Evolutionary conservation across 2,113 vertebrate genomes (phyloP).

Genomic region (Gobiocypris rarus): DNA sequence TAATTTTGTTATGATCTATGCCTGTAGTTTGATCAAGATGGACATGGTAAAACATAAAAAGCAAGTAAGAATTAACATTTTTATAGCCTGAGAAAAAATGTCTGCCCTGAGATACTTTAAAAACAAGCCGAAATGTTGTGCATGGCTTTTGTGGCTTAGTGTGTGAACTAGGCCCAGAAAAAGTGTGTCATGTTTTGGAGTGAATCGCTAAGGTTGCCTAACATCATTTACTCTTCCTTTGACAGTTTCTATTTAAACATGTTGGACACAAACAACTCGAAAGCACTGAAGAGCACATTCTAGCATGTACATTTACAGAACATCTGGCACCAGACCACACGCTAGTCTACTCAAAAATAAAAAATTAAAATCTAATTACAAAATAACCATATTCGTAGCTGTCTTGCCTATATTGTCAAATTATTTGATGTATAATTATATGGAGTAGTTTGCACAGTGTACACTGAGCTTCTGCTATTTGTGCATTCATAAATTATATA

Average conservation of each 20-base stretch:
- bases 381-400: not conserved
- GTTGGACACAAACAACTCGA: not conserved
- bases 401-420: not conserved
- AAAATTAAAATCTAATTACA: not conserved
- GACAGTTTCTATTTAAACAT: not conserved
- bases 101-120: not conserved
- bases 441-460: not conserved
- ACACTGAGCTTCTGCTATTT: conserved; percentile 26
- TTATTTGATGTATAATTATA: not conserved
- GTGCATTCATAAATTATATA: conserved; percentile 22
- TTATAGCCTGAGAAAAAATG: not conserved
- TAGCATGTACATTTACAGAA: not conserved
- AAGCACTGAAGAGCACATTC: not conserved
- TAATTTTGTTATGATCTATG: not conserved
- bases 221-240: not conserved
- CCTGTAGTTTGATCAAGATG: not conserved
- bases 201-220: not conserved
- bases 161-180: conserved; percentile 11
- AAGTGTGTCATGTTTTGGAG: conserved; percentile 20
- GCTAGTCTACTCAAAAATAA: not conserved
- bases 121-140: conserved; percentile 4
- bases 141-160: not conserved
- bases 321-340: not conserved
- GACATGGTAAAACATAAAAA: not conserved
- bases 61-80: not conserved